Percentiles rank a stretch among this genome's conserved stretches.
phyloP scores from a whole-genome alignment of 1,140 invertebrate genomes.

The Drosophila albomicans region DNA sequence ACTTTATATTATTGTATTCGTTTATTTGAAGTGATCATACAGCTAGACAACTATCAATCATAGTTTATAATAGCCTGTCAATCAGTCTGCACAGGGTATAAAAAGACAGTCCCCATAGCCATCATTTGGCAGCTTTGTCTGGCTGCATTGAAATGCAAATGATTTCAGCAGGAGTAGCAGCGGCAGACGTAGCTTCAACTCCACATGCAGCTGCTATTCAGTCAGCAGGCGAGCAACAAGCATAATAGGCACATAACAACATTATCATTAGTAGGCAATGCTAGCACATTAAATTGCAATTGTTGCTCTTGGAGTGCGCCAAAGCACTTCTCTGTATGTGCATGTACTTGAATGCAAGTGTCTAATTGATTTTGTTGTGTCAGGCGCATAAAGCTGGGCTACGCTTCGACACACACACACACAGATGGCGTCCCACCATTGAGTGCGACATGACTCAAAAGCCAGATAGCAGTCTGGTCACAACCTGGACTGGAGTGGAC shows the following conservation, averaged over 20 bases:
- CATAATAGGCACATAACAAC: constrained; percentile 78
- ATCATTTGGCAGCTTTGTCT: constrained; percentile 17
- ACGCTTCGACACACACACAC: constrained; percentile 10
- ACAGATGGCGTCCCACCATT: constrained; percentile 23
- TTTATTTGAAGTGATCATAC: too few species aligned
- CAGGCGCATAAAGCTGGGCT: constrained; percentile 31
- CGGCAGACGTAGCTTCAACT: not conserved
- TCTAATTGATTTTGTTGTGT: constrained; percentile 78
- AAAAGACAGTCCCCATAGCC: not conserved
- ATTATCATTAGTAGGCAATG: constrained; percentile 71
- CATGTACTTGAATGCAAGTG: constrained; percentile 51
- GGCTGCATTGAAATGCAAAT: constrained; percentile 63
- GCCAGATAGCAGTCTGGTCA: constrained; percentile 20
- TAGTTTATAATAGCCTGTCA: too few species aligned
- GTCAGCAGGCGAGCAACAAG: constrained; percentile 37
- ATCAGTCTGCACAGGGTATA: not conserved
- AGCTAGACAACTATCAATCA: too few species aligned
- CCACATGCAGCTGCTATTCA: not conserved
- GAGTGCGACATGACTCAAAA: not conserved
- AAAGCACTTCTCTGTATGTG: constrained; percentile 12
- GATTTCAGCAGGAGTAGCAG: constrained; percentile 41
- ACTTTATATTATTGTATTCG: too few species aligned
- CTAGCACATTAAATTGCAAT: constrained; percentile 75
- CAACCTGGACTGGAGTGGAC: not conserved
- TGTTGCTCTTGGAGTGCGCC: constrained; percentile 20